phyloP scores from a whole-genome alignment of 2,113 vertebrate species.

The Limnothrissa miodon region DNA sequence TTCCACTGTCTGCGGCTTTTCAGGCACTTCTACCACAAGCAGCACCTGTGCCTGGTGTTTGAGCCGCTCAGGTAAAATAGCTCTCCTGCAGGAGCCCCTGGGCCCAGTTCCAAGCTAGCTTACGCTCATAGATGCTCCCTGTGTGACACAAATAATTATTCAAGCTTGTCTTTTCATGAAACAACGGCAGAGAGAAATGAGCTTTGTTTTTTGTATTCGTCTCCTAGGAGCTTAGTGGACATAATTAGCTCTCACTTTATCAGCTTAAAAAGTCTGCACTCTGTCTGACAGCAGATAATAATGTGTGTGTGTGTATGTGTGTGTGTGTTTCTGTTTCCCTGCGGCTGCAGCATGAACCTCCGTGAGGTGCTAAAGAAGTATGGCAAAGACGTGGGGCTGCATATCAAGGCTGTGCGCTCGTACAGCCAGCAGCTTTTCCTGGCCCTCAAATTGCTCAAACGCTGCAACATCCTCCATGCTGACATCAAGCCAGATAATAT shows the following conservation, averaged over 20 bases:
- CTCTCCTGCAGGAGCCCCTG: too few species aligned
- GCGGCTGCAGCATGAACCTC: slow-evolving; percentile 87
- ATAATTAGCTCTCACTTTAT: background rate
- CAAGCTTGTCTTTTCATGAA: background rate
- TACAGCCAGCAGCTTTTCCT: slow-evolving; percentile 95
- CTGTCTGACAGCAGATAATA: background rate
- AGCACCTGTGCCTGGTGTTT: slow-evolving; percentile 95
- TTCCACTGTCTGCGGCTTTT: slow-evolving; percentile 97
- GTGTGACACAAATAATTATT: background rate
- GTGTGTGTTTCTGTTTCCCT: background rate
- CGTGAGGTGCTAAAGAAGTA: slow-evolving; percentile 98
- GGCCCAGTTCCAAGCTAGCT: background rate
- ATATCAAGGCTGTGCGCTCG: slow-evolving; percentile 91
- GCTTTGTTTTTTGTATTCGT: slow-evolving; percentile 6
- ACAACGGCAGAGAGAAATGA: background rate
- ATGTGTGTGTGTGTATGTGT: slow-evolving; percentile 23
- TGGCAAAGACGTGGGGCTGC: slow-evolving; percentile 95
- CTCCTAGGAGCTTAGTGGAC: background rate
- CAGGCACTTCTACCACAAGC: slow-evolving; percentile 97
- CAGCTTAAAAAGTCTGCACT: background rate
- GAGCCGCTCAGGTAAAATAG: slow-evolving; percentile 88
- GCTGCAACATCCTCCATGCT: slow-evolving; percentile 97
- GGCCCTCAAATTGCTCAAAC: slow-evolving; percentile 94
- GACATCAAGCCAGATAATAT: slow-evolving; percentile 99
- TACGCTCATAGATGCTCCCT: background rate